Evolutionary conservation across 1,140 invertebrate genomes (phyloP).

Genomic region (Diprion similis): DNA sequence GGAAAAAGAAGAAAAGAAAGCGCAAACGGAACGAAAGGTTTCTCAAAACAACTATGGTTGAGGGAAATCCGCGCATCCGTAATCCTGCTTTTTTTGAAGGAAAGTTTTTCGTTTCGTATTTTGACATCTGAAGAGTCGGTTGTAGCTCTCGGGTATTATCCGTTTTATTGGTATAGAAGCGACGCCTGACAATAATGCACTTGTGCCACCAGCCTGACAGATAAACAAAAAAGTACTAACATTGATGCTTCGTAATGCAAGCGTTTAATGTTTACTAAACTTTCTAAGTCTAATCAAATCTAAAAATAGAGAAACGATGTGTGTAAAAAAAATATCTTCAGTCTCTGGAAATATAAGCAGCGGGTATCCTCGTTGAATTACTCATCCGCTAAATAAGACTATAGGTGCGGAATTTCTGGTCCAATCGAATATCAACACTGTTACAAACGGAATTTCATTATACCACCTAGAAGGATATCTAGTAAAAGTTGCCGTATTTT

Average conservation of each 20-base stretch:
- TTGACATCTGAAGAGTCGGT: constrained; percentile 1
- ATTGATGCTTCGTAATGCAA: neutral
- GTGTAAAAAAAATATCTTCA: too few relatives aligned
- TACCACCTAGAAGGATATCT: too few relatives aligned
- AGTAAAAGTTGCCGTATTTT: too few relatives aligned
- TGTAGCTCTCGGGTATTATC: neutral
- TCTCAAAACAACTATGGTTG: neutral
- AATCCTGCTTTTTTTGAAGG: neutral
- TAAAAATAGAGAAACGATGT: too few relatives aligned
- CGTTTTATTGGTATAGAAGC: neutral
- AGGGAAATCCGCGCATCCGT: neutral
- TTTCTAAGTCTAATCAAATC: too few relatives aligned
- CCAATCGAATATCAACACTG: too few relatives aligned
- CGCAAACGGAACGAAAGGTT: neutral
- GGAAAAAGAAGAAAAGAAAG: too few relatives aligned
- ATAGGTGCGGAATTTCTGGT: too few relatives aligned
- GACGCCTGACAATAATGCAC: neutral
- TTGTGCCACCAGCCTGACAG: neutral
- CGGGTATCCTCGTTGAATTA: too few relatives aligned
- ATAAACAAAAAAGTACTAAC: neutral
- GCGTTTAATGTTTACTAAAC: neutral
- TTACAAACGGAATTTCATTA: too few relatives aligned
- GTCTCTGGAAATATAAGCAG: too few relatives aligned
- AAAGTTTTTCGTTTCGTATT: neutral
- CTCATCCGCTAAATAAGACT: too few relatives aligned